Evolutionary conservation across 2,113 vertebrate species (phyloP).

Genomic region (Podocnemis expansa): DNA sequence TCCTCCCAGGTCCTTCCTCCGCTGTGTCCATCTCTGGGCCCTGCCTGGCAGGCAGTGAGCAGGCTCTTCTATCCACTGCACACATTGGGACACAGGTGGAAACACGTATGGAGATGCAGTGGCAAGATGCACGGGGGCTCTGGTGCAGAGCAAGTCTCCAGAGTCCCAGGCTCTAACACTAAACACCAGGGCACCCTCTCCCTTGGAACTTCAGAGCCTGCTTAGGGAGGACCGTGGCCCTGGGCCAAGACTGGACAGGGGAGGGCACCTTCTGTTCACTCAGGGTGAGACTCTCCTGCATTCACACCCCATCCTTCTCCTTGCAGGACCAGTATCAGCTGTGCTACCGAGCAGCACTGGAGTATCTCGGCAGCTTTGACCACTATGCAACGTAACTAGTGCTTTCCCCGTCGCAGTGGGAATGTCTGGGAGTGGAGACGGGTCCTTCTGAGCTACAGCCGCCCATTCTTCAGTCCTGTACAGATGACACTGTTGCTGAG

Average conservation of each 20-base stretch:
- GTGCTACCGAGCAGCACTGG: slow-evolving; percentile 96
- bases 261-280: not conserved
- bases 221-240: not conserved
- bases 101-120: not conserved
- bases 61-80: not conserved
- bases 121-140: too few species aligned
- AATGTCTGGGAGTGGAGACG: slow-evolving; percentile 75
- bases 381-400: slow-evolving; percentile 98
- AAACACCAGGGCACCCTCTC: not conserved
- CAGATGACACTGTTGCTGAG: slow-evolving; percentile 69
- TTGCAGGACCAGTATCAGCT: slow-evolving; percentile 97
- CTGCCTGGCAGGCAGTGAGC: too few species aligned
- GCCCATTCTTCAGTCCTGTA: slow-evolving; percentile 81
- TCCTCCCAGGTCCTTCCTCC: too few species aligned
- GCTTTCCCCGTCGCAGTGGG: slow-evolving; percentile 75
- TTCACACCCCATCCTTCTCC: rapidly evolving
- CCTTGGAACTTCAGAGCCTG: too few species aligned
- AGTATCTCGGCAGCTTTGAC: slow-evolving; percentile 98
- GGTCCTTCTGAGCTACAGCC: slow-evolving; percentile 86
- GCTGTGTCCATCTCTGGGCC: too few species aligned
- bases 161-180: not conserved
- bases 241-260: not conserved
- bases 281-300: not conserved
- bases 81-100: too few species aligned
- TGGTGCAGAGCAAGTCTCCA: too few species aligned